phyloP scores from a whole-genome alignment of 2,113 vertebrate genomes.

The Pituophis catenifer region DNA sequence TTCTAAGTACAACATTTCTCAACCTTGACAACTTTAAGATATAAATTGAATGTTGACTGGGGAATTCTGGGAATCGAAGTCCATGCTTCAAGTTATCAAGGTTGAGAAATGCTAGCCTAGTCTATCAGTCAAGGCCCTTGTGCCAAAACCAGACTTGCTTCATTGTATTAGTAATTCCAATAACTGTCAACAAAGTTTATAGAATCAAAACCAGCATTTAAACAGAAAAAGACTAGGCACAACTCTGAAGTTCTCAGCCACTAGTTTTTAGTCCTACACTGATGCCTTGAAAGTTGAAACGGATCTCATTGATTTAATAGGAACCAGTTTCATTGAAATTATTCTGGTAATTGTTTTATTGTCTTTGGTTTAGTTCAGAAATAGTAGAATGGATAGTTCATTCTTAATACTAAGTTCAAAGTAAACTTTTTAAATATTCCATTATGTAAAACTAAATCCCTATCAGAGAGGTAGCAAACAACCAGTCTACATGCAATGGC shows the following conservation, averaged over 20 bases:
- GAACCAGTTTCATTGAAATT: background rate
- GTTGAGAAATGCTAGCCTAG: background rate
- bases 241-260: background rate
- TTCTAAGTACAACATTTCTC: background rate
- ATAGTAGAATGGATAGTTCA: background rate
- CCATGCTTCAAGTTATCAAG: background rate
- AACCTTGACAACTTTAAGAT: background rate
- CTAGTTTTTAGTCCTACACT: background rate
- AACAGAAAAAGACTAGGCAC: background rate
- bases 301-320: background rate
- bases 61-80: background rate
- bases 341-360: background rate
- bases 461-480: background rate
- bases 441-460: background rate
- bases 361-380: background rate
- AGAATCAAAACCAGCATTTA: background rate
- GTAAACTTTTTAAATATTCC: background rate
- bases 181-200: background rate
- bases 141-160: conserved; percentile 15
- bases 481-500: no score
- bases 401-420: background rate
- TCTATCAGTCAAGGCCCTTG: background rate
- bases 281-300: background rate
- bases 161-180: conserved; percentile 10
- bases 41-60: background rate